A percentile compares a stretch with the other conserved stretches of the same genome.
These are phyloP conservation scores for Pseudorasbora parva DNA, from an alignment of 2,113 vertebrate genomes.

Conservation along the genomic window DNA sequence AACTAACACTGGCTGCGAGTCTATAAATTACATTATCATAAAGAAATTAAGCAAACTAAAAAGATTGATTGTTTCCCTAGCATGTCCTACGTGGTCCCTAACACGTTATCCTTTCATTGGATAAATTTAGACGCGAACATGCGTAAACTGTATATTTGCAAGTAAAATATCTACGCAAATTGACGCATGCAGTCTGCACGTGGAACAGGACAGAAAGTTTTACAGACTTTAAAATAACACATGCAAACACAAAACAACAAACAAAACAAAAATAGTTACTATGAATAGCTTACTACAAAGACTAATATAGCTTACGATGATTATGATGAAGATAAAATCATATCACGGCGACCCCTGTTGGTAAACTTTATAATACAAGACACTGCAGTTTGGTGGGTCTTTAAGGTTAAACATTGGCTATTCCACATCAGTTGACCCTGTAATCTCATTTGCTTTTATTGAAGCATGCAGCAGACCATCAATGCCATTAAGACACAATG, in stretches of 20 bases:
- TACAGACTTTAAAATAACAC: neutral
- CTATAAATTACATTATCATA: neutral
- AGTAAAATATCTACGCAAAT: neutral
- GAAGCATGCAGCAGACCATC: conserved; percentile 17
- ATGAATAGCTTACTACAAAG: neutral
- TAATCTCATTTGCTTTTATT: conserved; percentile 8
- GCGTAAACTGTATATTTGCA: neutral
- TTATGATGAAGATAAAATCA: neutral
- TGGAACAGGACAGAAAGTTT: neutral
- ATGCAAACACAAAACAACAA: neutral
- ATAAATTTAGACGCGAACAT: neutral
- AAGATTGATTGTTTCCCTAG: neutral
- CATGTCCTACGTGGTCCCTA: neutral
- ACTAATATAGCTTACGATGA: neutral
- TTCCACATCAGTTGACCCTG: neutral
- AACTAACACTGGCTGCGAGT: neutral
- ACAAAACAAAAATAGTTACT: neutral
- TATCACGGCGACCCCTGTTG: conserved; percentile 12
- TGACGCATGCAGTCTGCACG: neutral
- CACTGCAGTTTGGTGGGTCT: neutral
- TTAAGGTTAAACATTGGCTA: neutral
- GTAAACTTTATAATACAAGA: neutral
- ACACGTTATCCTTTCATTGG: neutral
- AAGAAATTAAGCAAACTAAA: too few species aligned
- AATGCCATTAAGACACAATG: neutral